phyloP scores from a whole-genome alignment of 2,797 vertebrate species.

The Oryzias sinensis region DNA sequence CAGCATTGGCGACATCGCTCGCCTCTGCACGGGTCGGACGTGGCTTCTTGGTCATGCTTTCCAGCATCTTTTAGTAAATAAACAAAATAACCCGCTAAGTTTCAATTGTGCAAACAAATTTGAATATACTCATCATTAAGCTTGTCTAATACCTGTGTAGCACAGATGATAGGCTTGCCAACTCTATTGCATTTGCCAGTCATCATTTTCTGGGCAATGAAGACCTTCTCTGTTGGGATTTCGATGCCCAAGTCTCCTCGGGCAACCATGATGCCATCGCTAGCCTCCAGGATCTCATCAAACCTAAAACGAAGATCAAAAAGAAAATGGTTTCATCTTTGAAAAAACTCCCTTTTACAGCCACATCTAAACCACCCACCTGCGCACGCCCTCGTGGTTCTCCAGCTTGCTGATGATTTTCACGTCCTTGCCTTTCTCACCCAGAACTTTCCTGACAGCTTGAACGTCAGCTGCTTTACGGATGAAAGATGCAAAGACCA shows the following conservation, averaged over 20 bases:
- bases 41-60: slow-evolving; percentile 77
- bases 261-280: slow-evolving; percentile 98
- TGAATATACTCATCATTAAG: background rate
- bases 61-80: slow-evolving; percentile 59
- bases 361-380: slow-evolving; percentile 62
- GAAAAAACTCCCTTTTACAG: background rate
- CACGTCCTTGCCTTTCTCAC: slow-evolving; percentile 95
- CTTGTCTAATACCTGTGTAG: slow-evolving; percentile 86
- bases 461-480: slow-evolving; percentile 93
- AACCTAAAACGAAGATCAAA: slow-evolving; percentile 75
- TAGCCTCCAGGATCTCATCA: slow-evolving; percentile 96
- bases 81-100: background rate
- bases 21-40: slow-evolving; percentile 75
- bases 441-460: slow-evolving; percentile 88
- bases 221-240: slow-evolving; percentile 98
- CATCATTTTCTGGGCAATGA: slow-evolving; percentile 99
- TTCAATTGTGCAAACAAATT: background rate
- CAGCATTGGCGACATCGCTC: slow-evolving; percentile 76
- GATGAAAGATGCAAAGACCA: slow-evolving; percentile 98
- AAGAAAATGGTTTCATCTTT: background rate
- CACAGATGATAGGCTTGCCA: slow-evolving; percentile 95
- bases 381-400: slow-evolving; percentile 96
- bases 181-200: slow-evolving; percentile 93
- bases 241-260: slow-evolving; percentile 97
- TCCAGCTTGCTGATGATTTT: slow-evolving; percentile 99